Evolutionary conservation across 2,888 invertebrate species (phyloP).

Genomic region (Saturnia japonica): DNA sequence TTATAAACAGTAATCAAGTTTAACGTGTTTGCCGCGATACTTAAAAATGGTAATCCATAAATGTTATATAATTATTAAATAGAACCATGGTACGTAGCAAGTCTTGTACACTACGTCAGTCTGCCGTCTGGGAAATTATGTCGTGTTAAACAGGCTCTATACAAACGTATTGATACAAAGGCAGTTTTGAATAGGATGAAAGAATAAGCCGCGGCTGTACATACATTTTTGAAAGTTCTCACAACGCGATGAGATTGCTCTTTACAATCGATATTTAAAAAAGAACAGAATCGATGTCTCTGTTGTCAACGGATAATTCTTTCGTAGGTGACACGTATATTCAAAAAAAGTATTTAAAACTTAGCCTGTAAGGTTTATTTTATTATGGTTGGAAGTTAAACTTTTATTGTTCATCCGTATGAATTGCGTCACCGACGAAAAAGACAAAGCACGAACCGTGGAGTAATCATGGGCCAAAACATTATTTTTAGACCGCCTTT

Average conservation of each 20-base stretch:
- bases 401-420: slow-evolving; percentile 71
- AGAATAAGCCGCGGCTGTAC: slow-evolving; percentile 70
- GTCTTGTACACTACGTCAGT: neutral
- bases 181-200: slow-evolving; percentile 57
- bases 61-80: neutral
- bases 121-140: slow-evolving; percentile 33
- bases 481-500: slow-evolving; percentile 74
- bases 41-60: neutral
- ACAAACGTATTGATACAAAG: slow-evolving; percentile 57
- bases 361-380: slow-evolving; percentile 35
- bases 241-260: slow-evolving; percentile 79
- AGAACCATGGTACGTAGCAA: neutral
- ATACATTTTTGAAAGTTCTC: slow-evolving; percentile 66
- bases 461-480: slow-evolving; percentile 77
- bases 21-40: neutral
- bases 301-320: slow-evolving; percentile 80
- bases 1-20: neutral
- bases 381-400: slow-evolving; percentile 31
- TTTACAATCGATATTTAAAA: slow-evolving; percentile 81
- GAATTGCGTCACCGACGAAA: slow-evolving; percentile 80
- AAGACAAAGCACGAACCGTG: slow-evolving; percentile 77
- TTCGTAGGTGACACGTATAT: slow-evolving; percentile 48
- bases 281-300: slow-evolving; percentile 79
- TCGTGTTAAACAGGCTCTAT: slow-evolving; percentile 47
- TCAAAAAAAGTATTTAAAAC: slow-evolving; percentile 39